Evolutionary conservation across 2,888 invertebrate genomes (phyloP).

Genomic region (Bembecia ichneumoniformis): DNA sequence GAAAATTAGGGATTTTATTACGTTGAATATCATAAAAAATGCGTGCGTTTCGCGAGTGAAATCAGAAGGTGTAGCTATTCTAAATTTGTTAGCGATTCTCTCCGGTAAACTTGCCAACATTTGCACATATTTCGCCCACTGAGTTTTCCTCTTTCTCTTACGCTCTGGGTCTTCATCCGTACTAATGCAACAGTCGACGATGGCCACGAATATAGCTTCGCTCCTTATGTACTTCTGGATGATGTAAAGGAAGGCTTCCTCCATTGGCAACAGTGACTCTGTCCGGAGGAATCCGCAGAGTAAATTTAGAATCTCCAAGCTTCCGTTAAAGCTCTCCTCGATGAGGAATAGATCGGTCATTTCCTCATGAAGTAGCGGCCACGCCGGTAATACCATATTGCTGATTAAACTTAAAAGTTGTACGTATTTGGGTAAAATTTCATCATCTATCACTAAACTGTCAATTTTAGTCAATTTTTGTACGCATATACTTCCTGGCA

Average conservation of each 20-base stretch:
- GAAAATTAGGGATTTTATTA: conserved; percentile 75
- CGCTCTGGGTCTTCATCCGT: conserved; percentile 10
- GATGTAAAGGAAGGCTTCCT: conserved; percentile 47
- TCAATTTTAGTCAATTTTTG: conserved; percentile 76
- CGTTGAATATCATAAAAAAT: conserved; percentile 72
- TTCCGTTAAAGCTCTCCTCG: conserved; percentile 64
- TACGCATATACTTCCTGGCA: conserved; percentile 76
- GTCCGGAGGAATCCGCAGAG: conserved; percentile 62
- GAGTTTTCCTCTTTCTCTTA: conserved; percentile 18
- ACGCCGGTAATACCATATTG: conserved; percentile 65
- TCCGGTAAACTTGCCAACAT: conserved; percentile 77
- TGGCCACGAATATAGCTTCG: conserved; percentile 69
- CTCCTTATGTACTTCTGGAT: conserved; percentile 65
- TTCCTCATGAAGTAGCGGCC: conserved; percentile 67
- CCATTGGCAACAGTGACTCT: conserved; percentile 30
- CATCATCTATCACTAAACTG: conserved; percentile 18
- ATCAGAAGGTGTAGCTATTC: conserved; percentile 66
- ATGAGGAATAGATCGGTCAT: conserved; percentile 61
- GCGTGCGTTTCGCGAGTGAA: conserved; percentile 74
- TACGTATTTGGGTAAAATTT: conserved; percentile 59
- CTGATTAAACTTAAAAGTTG: conserved; percentile 61
- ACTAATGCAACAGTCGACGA: conserved; percentile 34
- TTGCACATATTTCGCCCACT: conserved; percentile 73
- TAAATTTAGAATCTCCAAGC: conserved; percentile 56
- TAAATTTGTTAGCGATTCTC: conserved; percentile 77